A percentile compares a stretch with the other conserved stretches of the same genome.
phyloP scores from a whole-genome alignment of 2,113 vertebrate genomes.

The Hepsetus odoe region DNA sequence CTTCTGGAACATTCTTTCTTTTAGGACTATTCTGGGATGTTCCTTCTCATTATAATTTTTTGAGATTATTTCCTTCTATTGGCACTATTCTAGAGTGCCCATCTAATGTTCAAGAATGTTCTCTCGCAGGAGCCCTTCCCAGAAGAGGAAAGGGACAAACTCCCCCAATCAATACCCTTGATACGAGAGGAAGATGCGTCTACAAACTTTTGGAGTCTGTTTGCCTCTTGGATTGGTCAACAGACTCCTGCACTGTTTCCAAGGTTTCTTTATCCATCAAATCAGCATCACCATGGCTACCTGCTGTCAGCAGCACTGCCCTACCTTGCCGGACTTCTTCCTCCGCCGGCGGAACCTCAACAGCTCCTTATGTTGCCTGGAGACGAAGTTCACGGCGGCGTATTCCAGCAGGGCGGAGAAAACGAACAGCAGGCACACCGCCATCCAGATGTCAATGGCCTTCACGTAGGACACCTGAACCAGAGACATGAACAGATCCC shows the following conservation, averaged over 20 bases:
- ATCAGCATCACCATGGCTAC: not conserved
- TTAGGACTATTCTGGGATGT: no score
- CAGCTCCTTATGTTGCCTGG: slow-evolving; percentile 95
- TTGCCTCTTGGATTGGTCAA: not conserved
- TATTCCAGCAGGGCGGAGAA: slow-evolving; percentile 97
- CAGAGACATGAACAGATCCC: slow-evolving; percentile 25
- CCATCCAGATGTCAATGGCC: slow-evolving; percentile 99
- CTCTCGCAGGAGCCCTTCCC: no score
- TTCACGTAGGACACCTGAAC: slow-evolving; percentile 94
- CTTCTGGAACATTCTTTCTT: no score
- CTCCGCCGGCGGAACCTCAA: slow-evolving; percentile 84
- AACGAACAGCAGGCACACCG: slow-evolving; percentile 95
- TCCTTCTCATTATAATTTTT: no score
- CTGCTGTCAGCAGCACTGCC: not conserved
- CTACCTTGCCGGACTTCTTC: slow-evolving; percentile 87
- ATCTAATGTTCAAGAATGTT: no score
- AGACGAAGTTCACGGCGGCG: slow-evolving; percentile 97
- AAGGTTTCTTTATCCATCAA: not conserved
- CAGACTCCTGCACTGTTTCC: not conserved
- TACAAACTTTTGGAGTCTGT: no score
- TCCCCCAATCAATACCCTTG: no score
- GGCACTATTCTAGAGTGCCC: no score
- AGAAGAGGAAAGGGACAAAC: no score
- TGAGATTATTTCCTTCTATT: no score
- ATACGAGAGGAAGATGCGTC: no score